A percentile compares a stretch with the other conserved stretches of the same genome.
Conservation (phyloP, 2,888 invertebrate genomes). For the Oligia fasciuncula region DNA sequence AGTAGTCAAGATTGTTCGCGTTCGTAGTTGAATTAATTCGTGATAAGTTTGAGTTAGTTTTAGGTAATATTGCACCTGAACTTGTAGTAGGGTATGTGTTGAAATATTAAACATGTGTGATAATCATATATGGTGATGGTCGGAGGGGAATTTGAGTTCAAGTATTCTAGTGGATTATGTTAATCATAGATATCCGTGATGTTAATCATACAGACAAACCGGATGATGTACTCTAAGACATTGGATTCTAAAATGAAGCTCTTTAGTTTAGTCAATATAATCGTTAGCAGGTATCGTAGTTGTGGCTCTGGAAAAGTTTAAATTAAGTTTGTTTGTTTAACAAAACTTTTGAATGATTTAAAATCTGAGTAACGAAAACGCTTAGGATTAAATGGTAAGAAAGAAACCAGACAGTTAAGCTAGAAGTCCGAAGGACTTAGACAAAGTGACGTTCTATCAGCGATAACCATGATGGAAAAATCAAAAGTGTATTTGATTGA, state of each 20-base stretch:
- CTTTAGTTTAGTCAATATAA: background rate
- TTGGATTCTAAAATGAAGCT: background rate
- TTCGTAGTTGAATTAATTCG: slow-evolving; percentile 70
- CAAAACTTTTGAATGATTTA: background rate
- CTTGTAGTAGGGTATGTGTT: slow-evolving; percentile 19
- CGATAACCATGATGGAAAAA: background rate
- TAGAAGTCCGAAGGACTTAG: background rate
- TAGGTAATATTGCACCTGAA: slow-evolving; percentile 49
- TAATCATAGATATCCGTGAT: background rate
- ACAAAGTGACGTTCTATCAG: background rate
- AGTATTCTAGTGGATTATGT: background rate
- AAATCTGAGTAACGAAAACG: background rate
- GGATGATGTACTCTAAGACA: background rate
- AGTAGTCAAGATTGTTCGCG: slow-evolving; percentile 70
- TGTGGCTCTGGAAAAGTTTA: background rate
- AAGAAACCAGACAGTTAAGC: background rate
- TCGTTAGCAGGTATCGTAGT: no score
- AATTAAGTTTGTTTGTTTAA: background rate
- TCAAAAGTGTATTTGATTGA: background rate
- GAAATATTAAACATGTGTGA: slow-evolving; percentile 36
- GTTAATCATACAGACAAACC: background rate
- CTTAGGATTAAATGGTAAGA: background rate
- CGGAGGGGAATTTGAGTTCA: background rate
- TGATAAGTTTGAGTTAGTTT: slow-evolving; percentile 59
- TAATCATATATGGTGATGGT: background rate